Evolutionary conservation across 2,888 invertebrate genomes (phyloP).

Genomic region (Himalopsyche japonica): DNA sequence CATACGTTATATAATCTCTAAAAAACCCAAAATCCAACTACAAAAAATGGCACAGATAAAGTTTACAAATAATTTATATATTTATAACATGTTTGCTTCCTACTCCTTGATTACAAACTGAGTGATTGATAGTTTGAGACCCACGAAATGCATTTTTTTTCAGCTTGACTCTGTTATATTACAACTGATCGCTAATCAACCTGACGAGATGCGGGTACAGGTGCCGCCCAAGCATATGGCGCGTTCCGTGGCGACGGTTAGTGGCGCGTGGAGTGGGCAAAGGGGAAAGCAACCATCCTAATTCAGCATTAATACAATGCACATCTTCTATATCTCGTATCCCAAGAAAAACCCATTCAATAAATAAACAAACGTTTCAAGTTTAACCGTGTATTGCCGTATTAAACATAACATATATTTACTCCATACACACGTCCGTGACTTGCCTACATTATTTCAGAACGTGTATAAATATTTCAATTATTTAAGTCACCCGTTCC

Average conservation of each 20-base stretch:
- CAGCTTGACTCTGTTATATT: neutral
- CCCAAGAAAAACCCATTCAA: too few relatives aligned
- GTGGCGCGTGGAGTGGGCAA: neutral
- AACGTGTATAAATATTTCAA: too few relatives aligned
- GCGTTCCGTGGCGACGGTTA: neutral
- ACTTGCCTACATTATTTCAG: too few relatives aligned
- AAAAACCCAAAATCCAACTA: neutral
- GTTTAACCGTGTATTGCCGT: too few relatives aligned
- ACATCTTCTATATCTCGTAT: too few relatives aligned
- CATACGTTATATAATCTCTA: too few relatives aligned
- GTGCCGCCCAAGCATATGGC: conserved; percentile 26
- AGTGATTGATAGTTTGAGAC: neutral
- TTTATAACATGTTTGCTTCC: neutral
- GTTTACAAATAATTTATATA: neutral
- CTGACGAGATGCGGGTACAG: conserved; percentile 33
- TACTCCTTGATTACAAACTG: neutral
- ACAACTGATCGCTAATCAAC: conserved; percentile 20
- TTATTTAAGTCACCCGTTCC: too few relatives aligned
- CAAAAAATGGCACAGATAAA: neutral
- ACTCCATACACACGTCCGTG: too few relatives aligned
- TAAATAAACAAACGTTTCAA: too few relatives aligned
- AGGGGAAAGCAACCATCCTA: neutral
- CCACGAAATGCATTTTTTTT: neutral
- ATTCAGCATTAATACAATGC: neutral
- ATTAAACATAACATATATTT: too few relatives aligned